These are phyloP conservation scores for Sarcophaga caerulescens DNA, from an alignment of 2,888 invertebrate genomes.

Conservation along the genomic window DNA sequence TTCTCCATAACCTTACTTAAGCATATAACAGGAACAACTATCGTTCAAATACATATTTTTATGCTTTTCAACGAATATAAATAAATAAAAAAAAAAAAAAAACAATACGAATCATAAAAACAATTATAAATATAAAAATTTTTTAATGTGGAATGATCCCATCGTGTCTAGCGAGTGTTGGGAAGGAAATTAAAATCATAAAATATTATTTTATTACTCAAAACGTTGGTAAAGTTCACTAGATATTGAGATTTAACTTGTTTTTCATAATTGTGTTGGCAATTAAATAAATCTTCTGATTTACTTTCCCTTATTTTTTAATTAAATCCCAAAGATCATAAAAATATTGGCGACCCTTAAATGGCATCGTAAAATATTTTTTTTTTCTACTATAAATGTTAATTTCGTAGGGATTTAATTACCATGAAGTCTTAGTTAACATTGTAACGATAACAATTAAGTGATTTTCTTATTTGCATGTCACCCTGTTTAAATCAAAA, in stretches of 20 bases:
- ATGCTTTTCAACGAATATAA: not conserved
- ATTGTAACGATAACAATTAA: not conserved
- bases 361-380: not conserved
- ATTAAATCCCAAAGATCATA: constrained; percentile 21
- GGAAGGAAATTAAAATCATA: constrained; percentile 30
- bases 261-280: not conserved
- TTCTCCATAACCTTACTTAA: not conserved
- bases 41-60: constrained; percentile 5
- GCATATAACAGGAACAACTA: not conserved
- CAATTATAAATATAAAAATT: not conserved
- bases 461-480: not conserved
- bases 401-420: not conserved
- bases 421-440: not conserved
- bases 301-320: not conserved
- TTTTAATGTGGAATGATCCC: not conserved
- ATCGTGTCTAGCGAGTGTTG: constrained; percentile 3
- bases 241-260: not conserved
- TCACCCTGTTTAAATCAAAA: not conserved
- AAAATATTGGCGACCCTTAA: constrained; percentile 30
- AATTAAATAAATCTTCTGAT: constrained; percentile 13
- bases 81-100: not conserved
- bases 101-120: too few species aligned
- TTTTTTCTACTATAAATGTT: not conserved
- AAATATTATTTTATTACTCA: constrained; percentile 27
- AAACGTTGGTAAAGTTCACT: constrained; percentile 25